Base-by-base conservation (phyloP, 2,888 invertebrate genomes). In the Podabrus alpinus region DNA sequence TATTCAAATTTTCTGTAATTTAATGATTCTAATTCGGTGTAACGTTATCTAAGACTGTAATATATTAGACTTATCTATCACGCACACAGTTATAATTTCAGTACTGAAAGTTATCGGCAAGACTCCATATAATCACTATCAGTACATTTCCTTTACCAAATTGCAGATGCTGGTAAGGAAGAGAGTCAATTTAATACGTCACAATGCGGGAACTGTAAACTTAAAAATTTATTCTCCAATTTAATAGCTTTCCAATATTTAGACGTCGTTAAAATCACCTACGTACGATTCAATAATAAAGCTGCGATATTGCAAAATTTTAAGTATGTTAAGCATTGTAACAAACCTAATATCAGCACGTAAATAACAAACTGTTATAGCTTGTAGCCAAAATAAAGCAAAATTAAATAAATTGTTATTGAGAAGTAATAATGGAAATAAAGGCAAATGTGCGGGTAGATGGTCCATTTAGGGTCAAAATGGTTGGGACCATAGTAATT, bases 321-420 rank as follows among this genome's bases (percentile, higher is more conserved):
- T n/a, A n/a, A 29, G 25, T 25, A 25, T 21, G 21, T 21, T 25
- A 25, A 29, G 29, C 4, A 29, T 29, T 29, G 11, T n/a, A 9
- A 29, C 3, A n/a, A 45, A 45, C 45, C 45, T 59, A 68, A 16
- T 59, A 68, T 68, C 59, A 59, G 19, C 68, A 68, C 68, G 67
- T 67, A 67, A 67, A 67, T 67, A 16, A 45, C 15, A 29, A 29
- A 24, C 17, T 67, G 67, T 16, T 16, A 67, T 67, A 67, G 21
- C 66, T 66, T 19, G 15, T 19, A 16, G 15, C 66, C 59, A 60
- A 72, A 72, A 61, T 67, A 72, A 68, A 67, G 24, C 24, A 25
- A 71, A 72, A 72, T 61, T 29, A 68, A 67, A 60, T 66, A 72
- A 72, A 66, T 72, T 67, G 67, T 67, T 72, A 72, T 61, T 59